Evolutionary conservation across 2,797 vertebrate species (phyloP), one percentile per base, ranked within the genome.

Genomic region (Ptychadena robeensis): DNA sequence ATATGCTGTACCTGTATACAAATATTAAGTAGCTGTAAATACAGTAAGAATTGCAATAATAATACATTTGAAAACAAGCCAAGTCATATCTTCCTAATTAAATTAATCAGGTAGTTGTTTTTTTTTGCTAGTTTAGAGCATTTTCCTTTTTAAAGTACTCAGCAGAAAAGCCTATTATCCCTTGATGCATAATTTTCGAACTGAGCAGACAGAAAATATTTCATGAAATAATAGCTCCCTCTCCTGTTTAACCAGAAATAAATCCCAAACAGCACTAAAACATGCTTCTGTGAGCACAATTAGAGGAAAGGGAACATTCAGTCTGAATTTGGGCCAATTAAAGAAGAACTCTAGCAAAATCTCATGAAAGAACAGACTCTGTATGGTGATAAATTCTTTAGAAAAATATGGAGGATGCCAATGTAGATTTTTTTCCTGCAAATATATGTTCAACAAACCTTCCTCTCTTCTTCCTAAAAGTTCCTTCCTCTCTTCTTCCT

Each of bases 191-290:
- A 59, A 38, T 53, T 32, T 76, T 76, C 32, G 18, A 59, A 72
- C 12, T 63, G 7, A 63, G 3, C 1, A 57, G 48, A 18, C 30
- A 30, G 53, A 69, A 69, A 44, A 83, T 82, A 83, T 88, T 89
- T 87, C 81, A n/a, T 87, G 87, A 91, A 90, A 86, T 73, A 75
- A 91, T 83, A 92, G 93, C 93, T 92, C 93, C 93, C 90, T 90
- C 93, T 94, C 86, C 92, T 93, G 94, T 75, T 64, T 40, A 35
- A 18, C 3, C 5, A 75, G 22, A 63, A 38, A 75, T 30, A 64
- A 63, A 30, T 14, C 25, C 28, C 59, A 48, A 18, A 22, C 44
- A 64, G 12, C 30, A 6, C 48, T 18, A 37, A 22, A 61, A 35
- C 35, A 25, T 61, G 59, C 59, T 61, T n/a, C 59, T 61, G 59